These are phyloP conservation scores for Penaeus monodon DNA, from an alignment of 2,888 invertebrate genomes.

Conservation along the genomic window DNA sequence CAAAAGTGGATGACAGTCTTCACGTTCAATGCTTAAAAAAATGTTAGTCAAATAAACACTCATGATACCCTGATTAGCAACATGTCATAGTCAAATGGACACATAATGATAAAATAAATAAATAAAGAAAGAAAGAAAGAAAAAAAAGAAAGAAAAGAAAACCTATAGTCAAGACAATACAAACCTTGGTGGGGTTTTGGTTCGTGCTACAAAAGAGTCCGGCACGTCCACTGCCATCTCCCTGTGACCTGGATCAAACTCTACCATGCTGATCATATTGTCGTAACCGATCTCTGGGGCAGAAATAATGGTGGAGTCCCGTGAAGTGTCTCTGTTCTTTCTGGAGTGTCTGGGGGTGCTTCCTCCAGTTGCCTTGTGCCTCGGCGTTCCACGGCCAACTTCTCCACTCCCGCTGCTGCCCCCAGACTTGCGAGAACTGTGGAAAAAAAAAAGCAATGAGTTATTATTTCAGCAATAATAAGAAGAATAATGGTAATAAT, in stretches of 20 bases:
- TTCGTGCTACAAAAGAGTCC: conserved; percentile 89
- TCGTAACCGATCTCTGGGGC: conserved; percentile 47
- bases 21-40: too few species aligned
- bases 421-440: conserved; percentile 64
- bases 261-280: conserved; percentile 65
- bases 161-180: too few species aligned
- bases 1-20: too few species aligned
- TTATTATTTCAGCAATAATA: not conserved
- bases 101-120: too few species aligned
- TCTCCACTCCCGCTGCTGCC: conserved; percentile 61
- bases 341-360: conserved; percentile 52
- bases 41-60: too few species aligned
- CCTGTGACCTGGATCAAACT: conserved; percentile 79
- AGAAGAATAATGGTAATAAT: not conserved
- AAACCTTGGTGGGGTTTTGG: conserved; percentile 89
- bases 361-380: conserved; percentile 52
- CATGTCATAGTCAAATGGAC: too few species aligned
- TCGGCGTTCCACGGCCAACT: conserved; percentile 47
- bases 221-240: conserved; percentile 99
- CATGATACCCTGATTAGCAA: too few species aligned
- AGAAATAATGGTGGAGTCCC: conserved; percentile 34
- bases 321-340: conserved; percentile 27
- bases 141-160: too few species aligned
- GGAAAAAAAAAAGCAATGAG: not conserved
- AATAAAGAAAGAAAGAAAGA: too few species aligned